Evolutionary conservation across 2,888 invertebrate species (phyloP).

Genomic region (Acanthosepion esculentum): DNA sequence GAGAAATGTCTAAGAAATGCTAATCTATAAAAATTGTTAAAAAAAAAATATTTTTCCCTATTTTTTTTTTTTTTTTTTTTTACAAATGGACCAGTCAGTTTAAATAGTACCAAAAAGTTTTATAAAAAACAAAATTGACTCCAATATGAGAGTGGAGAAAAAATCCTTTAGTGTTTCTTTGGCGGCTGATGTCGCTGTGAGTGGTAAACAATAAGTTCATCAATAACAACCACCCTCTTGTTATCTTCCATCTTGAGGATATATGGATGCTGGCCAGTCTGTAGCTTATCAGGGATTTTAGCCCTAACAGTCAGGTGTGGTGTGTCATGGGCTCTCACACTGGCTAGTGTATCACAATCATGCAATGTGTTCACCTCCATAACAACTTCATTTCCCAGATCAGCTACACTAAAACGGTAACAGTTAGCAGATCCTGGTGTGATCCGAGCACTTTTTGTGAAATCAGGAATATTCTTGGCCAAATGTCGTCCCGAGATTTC

Average conservation of each 20-base stretch:
- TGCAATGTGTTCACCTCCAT: conserved; percentile 63
- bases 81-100: too few species aligned
- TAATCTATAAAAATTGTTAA: too few species aligned
- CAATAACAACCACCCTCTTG: conserved; percentile 64
- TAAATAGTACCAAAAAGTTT: too few species aligned
- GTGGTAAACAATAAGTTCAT: conserved; percentile 62
- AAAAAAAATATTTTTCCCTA: too few species aligned
- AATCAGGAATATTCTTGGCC: conserved; percentile 54
- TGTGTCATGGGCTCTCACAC: conserved; percentile 58
- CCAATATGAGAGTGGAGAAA: not conserved
- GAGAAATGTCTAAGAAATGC: too few species aligned
- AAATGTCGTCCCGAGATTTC: conserved; percentile 60
- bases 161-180: not conserved
- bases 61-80: too few species aligned
- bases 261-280: conserved; percentile 63
- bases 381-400: conserved; percentile 59
- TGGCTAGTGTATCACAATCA: conserved; percentile 66
- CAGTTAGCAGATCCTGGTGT: conserved; percentile 66
- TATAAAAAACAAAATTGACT: too few species aligned
- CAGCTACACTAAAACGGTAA: conserved; percentile 64
- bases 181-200: not conserved
- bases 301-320: conserved; percentile 49
- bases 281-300: conserved; percentile 55
- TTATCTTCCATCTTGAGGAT: conserved; percentile 67
- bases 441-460: conserved; percentile 59